Base-by-base conservation (phyloP, 2,888 invertebrate species). In the Nesidiocoris tenuis region DNA sequence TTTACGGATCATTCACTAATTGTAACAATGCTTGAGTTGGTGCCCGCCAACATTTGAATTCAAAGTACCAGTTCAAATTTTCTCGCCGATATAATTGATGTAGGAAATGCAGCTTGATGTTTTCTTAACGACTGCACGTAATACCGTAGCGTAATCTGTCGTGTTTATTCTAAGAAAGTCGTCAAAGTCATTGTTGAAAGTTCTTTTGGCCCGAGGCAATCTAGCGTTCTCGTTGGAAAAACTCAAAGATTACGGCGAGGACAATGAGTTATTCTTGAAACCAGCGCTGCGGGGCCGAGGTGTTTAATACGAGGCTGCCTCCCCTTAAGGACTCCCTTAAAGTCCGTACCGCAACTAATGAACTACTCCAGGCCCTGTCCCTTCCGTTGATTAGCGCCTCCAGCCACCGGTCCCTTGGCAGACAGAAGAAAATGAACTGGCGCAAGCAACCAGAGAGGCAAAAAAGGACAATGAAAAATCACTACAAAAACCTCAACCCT, bases 331-430 rank as follows among this genome's bases (percentile, higher is more conserved):
- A 24, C 22, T 63, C 56, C 55, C 18, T 23, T 55, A 21, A 21
- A 22, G 54, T 21, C 12, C 2, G 56, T 21, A 23, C 56, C 70
- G 39, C 39, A 59, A 23, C 70, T 70, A 70, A 70, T 70, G 70
- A 70, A 70, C 70, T 24, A 56, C 67, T 67, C 67, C 22, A n/a
- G n/a, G n/a, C 39, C 59, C 22, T 12, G 24, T 56, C 70, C 56
- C 70, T 21, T 16, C 63, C 70, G 70, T 70, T 70, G 70, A 70
- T 70, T 70, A 70, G 70, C 70, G 70, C 70, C 70, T 24, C 23
- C 16, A 59, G 70, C 70, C 59, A 55, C 19, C n/a, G n/a, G n/a
- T n/a, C n/a, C n/a, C n/a, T n/a, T n/a, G 24, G 57, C 59, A 59
- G 70, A 57, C 59, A 63, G 63, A 63, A 63, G 18, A 24, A 22